phyloP scores from a whole-genome alignment of 2,113 vertebrate genomes.

The Aegotheles bennettii region DNA sequence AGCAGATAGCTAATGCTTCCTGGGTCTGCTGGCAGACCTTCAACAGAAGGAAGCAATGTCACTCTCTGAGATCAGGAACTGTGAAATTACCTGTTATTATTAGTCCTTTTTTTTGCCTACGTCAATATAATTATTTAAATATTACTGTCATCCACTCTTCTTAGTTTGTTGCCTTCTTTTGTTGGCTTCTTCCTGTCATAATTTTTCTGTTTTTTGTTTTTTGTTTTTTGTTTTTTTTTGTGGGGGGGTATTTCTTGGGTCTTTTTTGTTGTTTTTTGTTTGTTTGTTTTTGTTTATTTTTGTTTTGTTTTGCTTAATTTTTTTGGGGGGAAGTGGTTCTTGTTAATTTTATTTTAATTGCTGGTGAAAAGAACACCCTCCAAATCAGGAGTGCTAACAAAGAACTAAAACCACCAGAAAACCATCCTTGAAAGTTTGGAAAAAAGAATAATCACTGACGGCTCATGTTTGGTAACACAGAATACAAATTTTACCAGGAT shows the following conservation, averaged over 20 bases:
- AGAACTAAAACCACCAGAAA: background rate
- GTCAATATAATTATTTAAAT: background rate
- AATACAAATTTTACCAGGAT: background rate
- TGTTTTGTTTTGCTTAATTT: background rate
- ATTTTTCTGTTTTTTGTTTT: background rate
- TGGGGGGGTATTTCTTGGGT: background rate
- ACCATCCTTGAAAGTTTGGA: rapidly evolving
- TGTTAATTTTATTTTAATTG: background rate
- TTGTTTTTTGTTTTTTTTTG: rapidly evolving
- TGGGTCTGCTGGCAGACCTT: background rate
- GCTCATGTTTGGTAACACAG: background rate
- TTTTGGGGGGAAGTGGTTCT: rapidly evolving
- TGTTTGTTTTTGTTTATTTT: background rate
- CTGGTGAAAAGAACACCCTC: background rate
- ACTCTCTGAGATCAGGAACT: background rate
- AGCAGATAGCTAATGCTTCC: rapidly evolving
- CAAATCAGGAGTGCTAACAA: rapidly evolving
- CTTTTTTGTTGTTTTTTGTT: background rate
- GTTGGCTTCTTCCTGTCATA: background rate
- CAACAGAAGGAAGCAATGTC: background rate
- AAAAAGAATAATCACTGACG: background rate
- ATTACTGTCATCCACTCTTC: background rate
- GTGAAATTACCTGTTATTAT: background rate
- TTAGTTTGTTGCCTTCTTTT: background rate
- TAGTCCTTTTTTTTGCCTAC: background rate